phyloP scores from a whole-genome alignment of 2,888 invertebrate genomes.

The Andricus quercusramuli region DNA sequence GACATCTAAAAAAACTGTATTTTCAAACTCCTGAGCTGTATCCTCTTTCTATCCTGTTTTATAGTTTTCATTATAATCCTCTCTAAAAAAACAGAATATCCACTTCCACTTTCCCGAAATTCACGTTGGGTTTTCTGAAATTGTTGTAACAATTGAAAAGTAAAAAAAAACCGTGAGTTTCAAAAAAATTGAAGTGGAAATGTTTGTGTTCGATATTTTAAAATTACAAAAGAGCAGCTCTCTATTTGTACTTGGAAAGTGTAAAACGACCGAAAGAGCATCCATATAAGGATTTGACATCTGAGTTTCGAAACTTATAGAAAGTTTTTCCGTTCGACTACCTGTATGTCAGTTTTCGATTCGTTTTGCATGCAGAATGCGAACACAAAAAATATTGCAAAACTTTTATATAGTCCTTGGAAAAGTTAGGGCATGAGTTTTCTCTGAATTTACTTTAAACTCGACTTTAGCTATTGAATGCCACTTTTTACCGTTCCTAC shows the following conservation, averaged over 20 bases:
- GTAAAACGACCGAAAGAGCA: background rate
- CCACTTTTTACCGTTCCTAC: background rate
- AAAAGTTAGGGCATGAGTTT: slow-evolving; percentile 8
- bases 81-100: no score
- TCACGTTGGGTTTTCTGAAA: no score
- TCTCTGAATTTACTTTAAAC: slow-evolving; percentile 24
- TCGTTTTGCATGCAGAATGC: slow-evolving; percentile 31
- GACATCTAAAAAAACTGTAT: no score
- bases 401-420: slow-evolving; percentile 23
- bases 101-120: no score
- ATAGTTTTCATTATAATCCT: no score
- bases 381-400: slow-evolving; percentile 25
- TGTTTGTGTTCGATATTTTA: no score
- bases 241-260: background rate
- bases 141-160: no score
- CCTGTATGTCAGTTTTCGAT: slow-evolving; percentile 8
- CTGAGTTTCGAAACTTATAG: slow-evolving; percentile 2
- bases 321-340: slow-evolving; percentile 29
- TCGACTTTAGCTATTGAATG: slow-evolving; percentile 1
- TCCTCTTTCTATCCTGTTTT: no score
- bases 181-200: no score
- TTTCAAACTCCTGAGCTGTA: no score
- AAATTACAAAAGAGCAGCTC: no score
- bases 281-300: slow-evolving; percentile 17
- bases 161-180: no score